Percentiles rank a stretch among this genome's conserved stretches.
These are phyloP conservation scores for Gymnothorax javanicus DNA, from an alignment of 2,797 vertebrate genomes.

Conservation along the genomic window DNA sequence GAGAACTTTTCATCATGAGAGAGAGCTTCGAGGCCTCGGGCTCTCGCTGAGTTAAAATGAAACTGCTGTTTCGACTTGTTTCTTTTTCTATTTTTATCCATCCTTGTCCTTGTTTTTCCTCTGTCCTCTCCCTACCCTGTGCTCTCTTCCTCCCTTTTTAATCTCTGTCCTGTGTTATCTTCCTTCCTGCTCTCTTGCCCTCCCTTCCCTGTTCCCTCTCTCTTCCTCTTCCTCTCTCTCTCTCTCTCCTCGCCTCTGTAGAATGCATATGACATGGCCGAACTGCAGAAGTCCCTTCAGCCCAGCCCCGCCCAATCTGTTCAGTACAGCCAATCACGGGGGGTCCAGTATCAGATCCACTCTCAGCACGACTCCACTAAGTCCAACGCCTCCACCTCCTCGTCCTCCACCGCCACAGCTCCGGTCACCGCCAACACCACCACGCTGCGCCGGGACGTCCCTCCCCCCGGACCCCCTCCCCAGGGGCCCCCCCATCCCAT, in stretches of 20 bases:
- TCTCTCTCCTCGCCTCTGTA: slow-evolving; percentile 45
- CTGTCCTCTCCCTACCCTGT: not conserved
- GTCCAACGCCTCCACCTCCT: slow-evolving; percentile 55
- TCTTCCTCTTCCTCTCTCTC: not conserved
- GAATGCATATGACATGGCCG: slow-evolving; percentile 87
- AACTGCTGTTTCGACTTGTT: not conserved
- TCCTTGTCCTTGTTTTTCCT: not conserved
- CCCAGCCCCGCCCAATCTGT: slow-evolving; percentile 77
- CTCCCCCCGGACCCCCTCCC: slow-evolving; percentile 60
- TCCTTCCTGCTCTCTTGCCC: slow-evolving; percentile 12
- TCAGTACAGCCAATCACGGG: slow-evolving; percentile 70
- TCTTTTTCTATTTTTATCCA: not conserved
- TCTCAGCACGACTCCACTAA: slow-evolving; percentile 46
- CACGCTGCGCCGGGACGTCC: slow-evolving; percentile 58
- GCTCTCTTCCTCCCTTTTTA: slow-evolving; percentile 17
- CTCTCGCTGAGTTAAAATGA: not conserved
- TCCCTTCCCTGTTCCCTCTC: not conserved
- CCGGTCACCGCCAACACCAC: slow-evolving; percentile 45
- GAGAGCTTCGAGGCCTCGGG: not conserved
- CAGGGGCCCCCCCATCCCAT: slow-evolving; percentile 68
- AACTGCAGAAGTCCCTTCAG: slow-evolving; percentile 85
- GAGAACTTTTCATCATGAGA: not conserved
- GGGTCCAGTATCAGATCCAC: slow-evolving; percentile 61
- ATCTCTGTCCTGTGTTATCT: slow-evolving; percentile 22
- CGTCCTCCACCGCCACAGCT: slow-evolving; percentile 53